phyloP scores from a whole-genome alignment of 2,888 invertebrate species.

The Drosophila percnosoma region DNA sequence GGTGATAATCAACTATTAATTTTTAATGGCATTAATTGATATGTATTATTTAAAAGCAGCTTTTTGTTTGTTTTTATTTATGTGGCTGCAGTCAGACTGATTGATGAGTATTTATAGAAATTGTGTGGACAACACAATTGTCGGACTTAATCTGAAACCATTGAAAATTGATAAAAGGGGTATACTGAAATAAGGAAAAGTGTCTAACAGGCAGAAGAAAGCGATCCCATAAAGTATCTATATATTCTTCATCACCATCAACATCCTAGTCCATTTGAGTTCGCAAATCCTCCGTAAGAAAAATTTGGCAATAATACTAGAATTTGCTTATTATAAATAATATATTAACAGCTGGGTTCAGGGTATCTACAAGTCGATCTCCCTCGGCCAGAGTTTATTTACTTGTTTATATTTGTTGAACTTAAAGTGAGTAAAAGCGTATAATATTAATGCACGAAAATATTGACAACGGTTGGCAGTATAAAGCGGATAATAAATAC shows the following conservation, averaged over 20 bases:
- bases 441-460: constrained; percentile 5
- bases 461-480: constrained; percentile 14
- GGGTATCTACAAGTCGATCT: not conserved
- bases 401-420: constrained; percentile 3
- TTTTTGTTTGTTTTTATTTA: not conserved
- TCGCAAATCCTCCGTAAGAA: not conserved
- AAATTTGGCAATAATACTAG: not conserved
- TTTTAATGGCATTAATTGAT: not conserved
- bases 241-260: not conserved
- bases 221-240: not conserved
- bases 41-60: constrained; percentile 1
- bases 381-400: no score
- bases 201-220: not conserved
- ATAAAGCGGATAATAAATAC: constrained; percentile 31
- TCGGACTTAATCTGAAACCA: not conserved
- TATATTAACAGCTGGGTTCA: not conserved
- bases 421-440: constrained; percentile 13
- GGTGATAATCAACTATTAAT: not conserved
- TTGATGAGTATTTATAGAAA: constrained; percentile 4
- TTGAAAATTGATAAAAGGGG: not conserved
- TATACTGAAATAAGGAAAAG: not conserved
- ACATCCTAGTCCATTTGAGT: not conserved
- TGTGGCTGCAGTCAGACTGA: not conserved
- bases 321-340: not conserved
- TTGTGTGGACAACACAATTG: constrained; percentile 13